These are phyloP conservation scores for Lucilia cuprina DNA, from an alignment of 1,140 invertebrate species.

Conservation along the genomic window DNA sequence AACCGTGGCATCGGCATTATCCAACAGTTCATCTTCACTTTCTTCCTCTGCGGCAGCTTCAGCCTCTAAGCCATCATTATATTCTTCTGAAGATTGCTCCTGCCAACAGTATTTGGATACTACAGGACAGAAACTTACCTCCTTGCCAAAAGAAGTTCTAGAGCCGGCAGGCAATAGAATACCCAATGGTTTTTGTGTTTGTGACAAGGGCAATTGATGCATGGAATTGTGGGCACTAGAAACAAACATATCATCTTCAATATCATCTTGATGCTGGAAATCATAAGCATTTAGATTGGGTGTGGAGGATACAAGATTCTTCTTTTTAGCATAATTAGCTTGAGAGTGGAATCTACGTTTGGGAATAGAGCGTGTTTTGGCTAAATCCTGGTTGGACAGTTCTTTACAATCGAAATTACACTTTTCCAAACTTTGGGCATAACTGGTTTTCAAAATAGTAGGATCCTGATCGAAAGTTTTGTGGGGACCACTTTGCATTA, in stretches of 20 bases:
- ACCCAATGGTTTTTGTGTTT: constrained; percentile 63
- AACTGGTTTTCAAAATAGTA: constrained; percentile 54
- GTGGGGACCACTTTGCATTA: not conserved
- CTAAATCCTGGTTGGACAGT: constrained; percentile 30
- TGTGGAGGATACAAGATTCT: constrained; percentile 68
- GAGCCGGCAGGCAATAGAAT: constrained; percentile 65
- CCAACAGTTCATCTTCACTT: constrained; percentile 50
- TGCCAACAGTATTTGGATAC: constrained; percentile 77
- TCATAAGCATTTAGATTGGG: constrained; percentile 69
- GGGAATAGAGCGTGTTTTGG: constrained; percentile 41
- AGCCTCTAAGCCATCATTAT: constrained; percentile 28
- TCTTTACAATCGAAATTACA: constrained; percentile 51
- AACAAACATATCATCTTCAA: constrained; percentile 57
- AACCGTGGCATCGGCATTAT: constrained; percentile 52
- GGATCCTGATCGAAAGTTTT: constrained; percentile 61
- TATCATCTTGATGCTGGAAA: constrained; percentile 46
- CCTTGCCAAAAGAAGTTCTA: constrained; percentile 63
- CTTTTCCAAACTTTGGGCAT: constrained; percentile 57
- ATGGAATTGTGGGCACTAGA: constrained; percentile 64
- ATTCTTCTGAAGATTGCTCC: constrained; percentile 64
- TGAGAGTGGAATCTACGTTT: constrained; percentile 57
- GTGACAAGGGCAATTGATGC: constrained; percentile 64
- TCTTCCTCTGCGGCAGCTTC: constrained; percentile 39
- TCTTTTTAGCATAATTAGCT: constrained; percentile 60
- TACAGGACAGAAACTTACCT: constrained; percentile 74